Conservation (phyloP, 1,140 invertebrate species). For the Saxidomus purpurata region DNA sequence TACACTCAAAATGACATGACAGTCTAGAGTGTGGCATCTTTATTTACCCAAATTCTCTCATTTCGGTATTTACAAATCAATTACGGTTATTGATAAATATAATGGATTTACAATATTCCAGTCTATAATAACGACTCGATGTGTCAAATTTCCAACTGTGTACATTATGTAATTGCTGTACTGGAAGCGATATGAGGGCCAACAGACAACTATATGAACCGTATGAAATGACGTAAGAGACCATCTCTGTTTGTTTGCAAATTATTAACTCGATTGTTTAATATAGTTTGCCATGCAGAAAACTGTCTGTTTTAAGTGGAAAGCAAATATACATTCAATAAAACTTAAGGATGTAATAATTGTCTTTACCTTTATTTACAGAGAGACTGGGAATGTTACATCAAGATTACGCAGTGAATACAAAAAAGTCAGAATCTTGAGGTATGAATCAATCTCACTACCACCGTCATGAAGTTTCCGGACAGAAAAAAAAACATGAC, state of each 20-base stretch:
- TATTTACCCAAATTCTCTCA: constrained; percentile 1
- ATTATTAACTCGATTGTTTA: constrained; percentile 6
- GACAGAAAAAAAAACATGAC: no score
- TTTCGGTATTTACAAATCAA: constrained; percentile 28
- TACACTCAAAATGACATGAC: background rate
- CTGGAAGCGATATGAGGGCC: background rate
- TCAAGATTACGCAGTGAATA: no score
- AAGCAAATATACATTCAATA: background rate
- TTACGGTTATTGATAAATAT: background rate
- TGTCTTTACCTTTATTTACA: background rate
- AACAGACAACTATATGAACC: background rate
- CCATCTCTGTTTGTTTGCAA: background rate
- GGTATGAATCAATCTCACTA: no score
- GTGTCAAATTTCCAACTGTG: background rate
- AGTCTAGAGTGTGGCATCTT: background rate
- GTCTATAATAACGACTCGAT: background rate
- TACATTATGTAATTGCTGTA: background rate
- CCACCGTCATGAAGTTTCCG: no score
- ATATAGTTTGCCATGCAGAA: background rate
- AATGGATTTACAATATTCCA: background rate
- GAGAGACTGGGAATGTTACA: background rate
- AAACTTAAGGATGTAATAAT: background rate
- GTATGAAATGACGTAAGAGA: background rate
- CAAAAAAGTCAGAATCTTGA: background rate
- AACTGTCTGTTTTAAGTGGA: background rate